phyloP scores from a whole-genome alignment of 2,888 invertebrate genomes.

The Pyrrhia umbra region DNA sequence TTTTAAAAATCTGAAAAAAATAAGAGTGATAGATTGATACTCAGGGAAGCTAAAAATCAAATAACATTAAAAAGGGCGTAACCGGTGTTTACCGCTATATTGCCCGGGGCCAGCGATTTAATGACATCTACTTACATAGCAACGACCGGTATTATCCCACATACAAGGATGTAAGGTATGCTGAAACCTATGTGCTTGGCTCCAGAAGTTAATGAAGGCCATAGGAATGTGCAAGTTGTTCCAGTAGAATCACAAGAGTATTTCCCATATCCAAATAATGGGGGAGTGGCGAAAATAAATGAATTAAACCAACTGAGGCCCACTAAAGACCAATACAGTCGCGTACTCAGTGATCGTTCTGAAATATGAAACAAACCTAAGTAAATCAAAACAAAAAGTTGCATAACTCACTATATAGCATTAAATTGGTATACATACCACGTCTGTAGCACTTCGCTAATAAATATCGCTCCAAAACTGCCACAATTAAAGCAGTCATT shows the following conservation, averaged over 20 bases:
- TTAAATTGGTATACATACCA: conserved; percentile 73
- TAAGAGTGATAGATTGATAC: no score
- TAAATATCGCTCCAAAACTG: conserved; percentile 88
- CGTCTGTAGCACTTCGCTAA: conserved; percentile 83
- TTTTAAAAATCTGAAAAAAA: no score
- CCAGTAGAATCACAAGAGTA: conserved; percentile 88
- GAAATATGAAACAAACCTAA: conserved; percentile 63
- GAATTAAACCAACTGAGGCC: conserved; percentile 84
- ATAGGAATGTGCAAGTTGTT: conserved; percentile 84
- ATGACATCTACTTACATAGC: conserved; percentile 80
- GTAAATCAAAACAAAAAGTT: conserved; percentile 8
- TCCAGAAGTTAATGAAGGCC: conserved; percentile 81
- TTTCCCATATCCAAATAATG: conserved; percentile 86
- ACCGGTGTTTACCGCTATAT: no score
- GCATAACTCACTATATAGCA: background rate
- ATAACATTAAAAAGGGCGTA: no score
- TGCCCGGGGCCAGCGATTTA: no score
- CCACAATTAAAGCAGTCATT: conserved; percentile 85
- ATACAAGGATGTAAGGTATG: conserved; percentile 82
- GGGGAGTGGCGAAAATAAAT: conserved; percentile 83
- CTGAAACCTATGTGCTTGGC: conserved; percentile 84
- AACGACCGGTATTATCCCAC: conserved; percentile 82
- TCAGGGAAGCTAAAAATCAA: no score
- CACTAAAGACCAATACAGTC: conserved; percentile 83
- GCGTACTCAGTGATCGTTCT: conserved; percentile 83